Evolutionary conservation across 2,888 invertebrate genomes (phyloP), one percentile per base, ranked within the genome.

Genomic region (Tethea ocularis): DNA sequence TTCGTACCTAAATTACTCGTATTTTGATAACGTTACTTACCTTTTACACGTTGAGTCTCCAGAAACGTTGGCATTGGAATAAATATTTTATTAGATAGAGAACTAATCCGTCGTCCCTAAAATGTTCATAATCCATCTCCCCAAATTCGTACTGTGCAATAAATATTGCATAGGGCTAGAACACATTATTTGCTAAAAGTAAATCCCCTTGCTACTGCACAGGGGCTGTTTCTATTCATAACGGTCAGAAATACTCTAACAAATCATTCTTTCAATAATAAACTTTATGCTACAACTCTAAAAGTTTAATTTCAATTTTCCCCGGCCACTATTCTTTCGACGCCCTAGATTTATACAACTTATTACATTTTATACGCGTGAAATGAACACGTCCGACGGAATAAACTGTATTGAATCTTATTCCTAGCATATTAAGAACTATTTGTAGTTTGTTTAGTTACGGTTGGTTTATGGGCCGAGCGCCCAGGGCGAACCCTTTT

Each of bases 291-390:
- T n/a, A 17, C 1, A 23, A 36, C 11, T 11, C 29, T 60, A 71
- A 77, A 61, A 62, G 74, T 69, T 57, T 59, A 58, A 68, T 72
- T 65, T 71, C 61, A 58, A 46, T 72, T 66, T 61, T 57, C 41
- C 26, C 58, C 24, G 54, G 41, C 52, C 59, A 63, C 68, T 64
- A 65, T 64, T 33, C 64, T 68, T 74, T 74, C 73, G 73, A 69
- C 75, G 76, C 84, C 79, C 78, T 80, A 83, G 85, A 91, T 91
- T 90, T 90, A 89, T 88, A 82, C 83, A 83, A 82, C 88, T 90
- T 90, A 90, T 90, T 88, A 89, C 85, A 88, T 90, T 90, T 89
- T 88, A 87, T 83, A 84, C 86, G 87, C 89, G 86, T 86, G 88
- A 88, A 90, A 88, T 88, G 85, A 88, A 82, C 85, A 82, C 74